A percentile compares a stretch with the other conserved stretches of the same genome.
phyloP scores from a whole-genome alignment of 2,888 invertebrate species.

The Lithodes maja region DNA sequence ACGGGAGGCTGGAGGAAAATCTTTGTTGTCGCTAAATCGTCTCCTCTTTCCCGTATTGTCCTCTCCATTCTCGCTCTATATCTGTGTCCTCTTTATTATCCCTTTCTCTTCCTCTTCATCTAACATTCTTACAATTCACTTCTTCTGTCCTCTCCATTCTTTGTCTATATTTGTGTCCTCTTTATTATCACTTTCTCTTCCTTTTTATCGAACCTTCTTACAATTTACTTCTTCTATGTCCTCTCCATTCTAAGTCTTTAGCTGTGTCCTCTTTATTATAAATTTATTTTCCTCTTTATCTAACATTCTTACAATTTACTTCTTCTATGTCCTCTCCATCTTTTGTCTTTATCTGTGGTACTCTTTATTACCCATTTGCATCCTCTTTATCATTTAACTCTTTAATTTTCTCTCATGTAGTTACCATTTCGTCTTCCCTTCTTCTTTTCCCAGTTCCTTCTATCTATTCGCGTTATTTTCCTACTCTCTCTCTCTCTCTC shows the following conservation, averaged over 20 bases:
- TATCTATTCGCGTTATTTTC: neutral
- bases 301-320: neutral
- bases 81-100: neutral
- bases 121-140: neutral
- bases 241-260: neutral
- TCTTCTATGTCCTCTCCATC: neutral
- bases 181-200: neutral
- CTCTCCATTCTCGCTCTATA: neutral
- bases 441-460: neutral
- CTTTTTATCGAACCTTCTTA: neutral
- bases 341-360: neutral
- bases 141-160: neutral
- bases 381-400: too few species aligned
- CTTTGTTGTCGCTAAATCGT: neutral
- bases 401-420: too few species aligned
- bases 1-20: neutral
- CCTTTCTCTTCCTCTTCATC: neutral
- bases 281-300: neutral
- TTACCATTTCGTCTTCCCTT: neutral
- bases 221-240: neutral
- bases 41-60: neutral
- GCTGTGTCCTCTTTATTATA: neutral
- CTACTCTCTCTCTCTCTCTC: neutral
- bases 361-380: too few species aligned
- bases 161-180: neutral